Evolutionary conservation across 1,140 invertebrate species (phyloP).

Genomic region (Thaumetopoea pityocampa): DNA sequence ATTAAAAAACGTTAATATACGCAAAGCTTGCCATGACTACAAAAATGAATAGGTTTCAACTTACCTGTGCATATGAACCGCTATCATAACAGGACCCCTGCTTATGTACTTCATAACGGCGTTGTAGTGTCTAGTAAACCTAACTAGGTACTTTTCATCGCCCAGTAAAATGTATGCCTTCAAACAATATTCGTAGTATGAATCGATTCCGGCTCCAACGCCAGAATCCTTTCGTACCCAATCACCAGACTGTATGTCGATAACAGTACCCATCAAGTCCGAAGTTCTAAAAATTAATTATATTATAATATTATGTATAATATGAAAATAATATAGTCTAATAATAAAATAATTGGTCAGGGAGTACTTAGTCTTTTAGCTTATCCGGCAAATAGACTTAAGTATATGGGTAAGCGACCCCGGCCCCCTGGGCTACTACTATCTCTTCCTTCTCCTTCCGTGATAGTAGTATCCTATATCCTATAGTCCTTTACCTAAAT

Average conservation of each 20-base stretch:
- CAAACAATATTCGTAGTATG: conserved; percentile 98
- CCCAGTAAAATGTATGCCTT: conserved; percentile 93
- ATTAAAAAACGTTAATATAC: no score
- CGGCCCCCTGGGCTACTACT: no score
- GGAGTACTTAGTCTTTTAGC: no score
- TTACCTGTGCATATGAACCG: conserved; percentile 96
- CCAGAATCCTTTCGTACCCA: conserved; percentile 97
- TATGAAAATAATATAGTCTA: not conserved
- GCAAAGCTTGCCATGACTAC: no score
- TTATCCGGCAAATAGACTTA: no score
- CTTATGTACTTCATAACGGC: conserved; percentile 99
- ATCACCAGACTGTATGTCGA: conserved; percentile 98
- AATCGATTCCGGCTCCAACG: conserved; percentile 99
- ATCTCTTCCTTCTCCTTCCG: no score
- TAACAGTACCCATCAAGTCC: conserved; percentile 94
- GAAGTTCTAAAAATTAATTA: conserved; percentile 77
- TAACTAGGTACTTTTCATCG: conserved; percentile 92
- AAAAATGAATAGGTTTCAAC: no score
- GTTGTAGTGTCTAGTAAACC: conserved; percentile 97
- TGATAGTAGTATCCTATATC: no score
- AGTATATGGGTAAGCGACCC: no score
- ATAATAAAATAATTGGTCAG: not conserved
- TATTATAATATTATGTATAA: conserved; percentile 1
- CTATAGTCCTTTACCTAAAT: no score
- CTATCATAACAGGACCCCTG: conserved; percentile 95